Evolutionary conservation across 2,888 invertebrate genomes (phyloP).

Genomic region (Oscheius sp.): DNA sequence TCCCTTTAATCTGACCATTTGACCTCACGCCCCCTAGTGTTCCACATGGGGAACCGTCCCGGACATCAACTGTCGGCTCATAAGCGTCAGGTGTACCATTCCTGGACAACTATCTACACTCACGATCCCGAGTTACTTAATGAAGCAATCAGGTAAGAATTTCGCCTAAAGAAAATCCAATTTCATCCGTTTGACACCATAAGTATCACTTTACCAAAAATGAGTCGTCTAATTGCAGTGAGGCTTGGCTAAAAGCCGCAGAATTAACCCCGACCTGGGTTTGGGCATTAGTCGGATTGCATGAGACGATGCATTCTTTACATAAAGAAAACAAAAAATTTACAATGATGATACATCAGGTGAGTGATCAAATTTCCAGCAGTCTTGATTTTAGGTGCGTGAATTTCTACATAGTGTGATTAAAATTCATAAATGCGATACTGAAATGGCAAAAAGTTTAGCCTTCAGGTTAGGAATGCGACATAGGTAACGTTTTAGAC

Average conservation of each 20-base stretch:
- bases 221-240: slow-evolving; percentile 42
- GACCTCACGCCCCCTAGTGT: neutral
- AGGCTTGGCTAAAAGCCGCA: slow-evolving; percentile 60
- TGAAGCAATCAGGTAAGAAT: slow-evolving; percentile 52
- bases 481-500: slow-evolving; percentile 41
- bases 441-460: slow-evolving; percentile 58
- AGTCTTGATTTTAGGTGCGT: slow-evolving; percentile 43
- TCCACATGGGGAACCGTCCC: slow-evolving; percentile 53
- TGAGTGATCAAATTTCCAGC: neutral
- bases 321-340: slow-evolving; percentile 57
- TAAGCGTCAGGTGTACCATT: slow-evolving; percentile 55
- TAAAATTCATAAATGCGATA: slow-evolving; percentile 62
- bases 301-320: slow-evolving; percentile 57
- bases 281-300: slow-evolving; percentile 60
- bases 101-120: slow-evolving; percentile 56
- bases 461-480: slow-evolving; percentile 60
- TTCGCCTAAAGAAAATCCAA: neutral
- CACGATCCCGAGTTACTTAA: slow-evolving; percentile 51
- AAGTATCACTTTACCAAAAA: neutral
- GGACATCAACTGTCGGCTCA: slow-evolving; percentile 48
- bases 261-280: slow-evolving; percentile 63
- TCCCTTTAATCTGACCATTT: neutral
- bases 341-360: slow-evolving; percentile 55
- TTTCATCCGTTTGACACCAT: too few relatives aligned
- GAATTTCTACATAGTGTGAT: slow-evolving; percentile 60